Evolutionary conservation across 1,140 invertebrate genomes (phyloP), one percentile per base, ranked within the genome.

Genomic region (Leguminivora glycinivorella): DNA sequence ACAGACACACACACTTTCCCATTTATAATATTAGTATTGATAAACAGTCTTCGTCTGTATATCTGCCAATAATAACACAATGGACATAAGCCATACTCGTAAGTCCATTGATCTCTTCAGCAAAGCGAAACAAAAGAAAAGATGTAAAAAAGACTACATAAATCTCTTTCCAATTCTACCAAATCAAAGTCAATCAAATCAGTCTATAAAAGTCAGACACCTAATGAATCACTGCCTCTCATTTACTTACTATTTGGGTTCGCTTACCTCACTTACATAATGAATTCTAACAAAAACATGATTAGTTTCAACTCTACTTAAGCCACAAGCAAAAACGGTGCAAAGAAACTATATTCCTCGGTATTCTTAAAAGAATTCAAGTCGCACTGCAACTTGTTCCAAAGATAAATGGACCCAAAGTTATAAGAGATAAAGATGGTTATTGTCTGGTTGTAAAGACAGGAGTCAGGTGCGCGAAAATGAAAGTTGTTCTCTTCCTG

Each of bases 401-500:
- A 73, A 75, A 40, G 67, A 17, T 78, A 80, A 77, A 69, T 47
- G 63, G 74, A 74, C 77, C 72, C 69, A 78, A 75, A 66, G 24
- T 0, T 34, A 34, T 38, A 25, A 3, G 70, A 19, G 24, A 25
- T 26, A 85, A 72, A 79, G 77, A 81, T 72, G 52, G 72, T 73
- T 76, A 77, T 84, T 29, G 60, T 69, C 70, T 75, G 73, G 56
- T 47, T 63, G 67, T 56, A 70, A 82, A 72, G 76, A 81, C 81
- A 83, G 77, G 80, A 80, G 85, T 88, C 87, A 90, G 88, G 88
- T 91, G 87, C 75, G 84, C 83, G 83, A 89, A 91, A 91, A 88
- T 86, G 89, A 91, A 91, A 91, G 89, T 91, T 89, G 89, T 89
- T 89, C 84, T 82, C 87, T 91, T 91, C 89, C 89, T 91, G 87